Evolutionary conservation across 2,113 vertebrate genomes (phyloP).

Genomic region (Stictonetta naevosa): DNA sequence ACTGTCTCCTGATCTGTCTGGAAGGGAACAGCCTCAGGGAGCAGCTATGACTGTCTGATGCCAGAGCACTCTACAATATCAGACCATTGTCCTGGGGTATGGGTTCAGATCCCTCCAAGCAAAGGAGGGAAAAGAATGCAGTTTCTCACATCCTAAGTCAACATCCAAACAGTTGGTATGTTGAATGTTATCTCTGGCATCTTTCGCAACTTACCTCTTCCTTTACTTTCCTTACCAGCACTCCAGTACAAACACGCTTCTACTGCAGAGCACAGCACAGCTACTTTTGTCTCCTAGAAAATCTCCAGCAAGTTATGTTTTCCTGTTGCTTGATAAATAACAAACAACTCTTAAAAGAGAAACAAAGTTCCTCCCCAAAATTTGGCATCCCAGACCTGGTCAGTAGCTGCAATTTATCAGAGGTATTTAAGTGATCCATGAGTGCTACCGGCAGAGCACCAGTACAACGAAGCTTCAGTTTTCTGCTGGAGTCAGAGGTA

Average conservation of each 20-base stretch:
- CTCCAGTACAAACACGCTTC: background rate
- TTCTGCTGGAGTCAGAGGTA: background rate
- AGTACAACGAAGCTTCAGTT: background rate
- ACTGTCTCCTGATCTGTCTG: background rate
- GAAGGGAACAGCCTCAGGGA: background rate
- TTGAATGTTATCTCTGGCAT: background rate
- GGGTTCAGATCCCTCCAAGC: background rate
- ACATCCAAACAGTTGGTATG: background rate
- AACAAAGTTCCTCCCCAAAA: background rate
- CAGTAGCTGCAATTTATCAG: background rate
- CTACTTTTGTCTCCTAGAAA: background rate
- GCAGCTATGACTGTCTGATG: background rate
- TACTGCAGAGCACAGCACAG: background rate
- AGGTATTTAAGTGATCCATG: background rate
- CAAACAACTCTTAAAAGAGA: background rate
- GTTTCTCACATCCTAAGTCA: background rate
- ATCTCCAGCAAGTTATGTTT: background rate
- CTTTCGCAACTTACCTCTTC: background rate
- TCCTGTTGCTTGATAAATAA: background rate
- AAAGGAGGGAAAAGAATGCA: background rate
- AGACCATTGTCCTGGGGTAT: accelerated
- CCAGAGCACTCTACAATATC: background rate
- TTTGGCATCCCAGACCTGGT: background rate
- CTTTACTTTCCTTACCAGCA: background rate
- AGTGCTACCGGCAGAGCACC: background rate